Base-by-base conservation (phyloP, 2,113 vertebrate genomes). In the Ibidorhyncha struthersii region DNA sequence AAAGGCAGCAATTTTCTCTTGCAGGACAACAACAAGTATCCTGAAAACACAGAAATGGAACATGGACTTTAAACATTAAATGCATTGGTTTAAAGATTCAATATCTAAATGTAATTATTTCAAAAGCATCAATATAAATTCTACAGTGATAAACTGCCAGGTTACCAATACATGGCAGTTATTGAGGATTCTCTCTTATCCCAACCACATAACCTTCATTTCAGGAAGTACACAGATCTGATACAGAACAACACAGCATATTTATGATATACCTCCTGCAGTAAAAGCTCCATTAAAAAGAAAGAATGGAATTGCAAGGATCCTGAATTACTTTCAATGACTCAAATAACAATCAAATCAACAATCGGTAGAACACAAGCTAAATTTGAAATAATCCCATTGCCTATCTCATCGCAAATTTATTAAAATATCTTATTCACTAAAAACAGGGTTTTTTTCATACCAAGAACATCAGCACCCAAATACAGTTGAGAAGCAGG, bases 1-100 rank as follows among this genome's bases (percentile, higher is more conserved):
- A 70, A 99, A 99, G 49, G 99, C 99, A 11, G 99, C 99, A 2
- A 99, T 99, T 98, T 99, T 99, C 98, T 99, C 99, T 81, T 99
- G 99, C 45, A 99, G 98, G 93, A 99, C 99, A 84, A 99, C 98
- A 2, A 99, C 99, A 2, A 99, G 99, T 83, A 99, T 99, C 98
- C 99, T 99, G 98, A 41, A 97, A 94, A 89, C 82, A 61, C 84
- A 91, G 84, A 69, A 95, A 80, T 65, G 89, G 79, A 95, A 70
- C 0, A 0, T 7, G 89, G n/a, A 41, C 89, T 93, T 94, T 4
- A 93, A 88, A 4, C 93, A 80, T 62, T 79, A 88, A 93, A 91
- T 40, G 86, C 89, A 41, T n/a, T 17, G 93, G 73, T 91, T 96
- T 70, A 43, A 90, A 93, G 94, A 82, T 36, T 91, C 92, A 72